These are phyloP conservation scores for Gorsachius magnificus DNA, from an alignment of 2,797 vertebrate genomes.

Conservation along the genomic window DNA sequence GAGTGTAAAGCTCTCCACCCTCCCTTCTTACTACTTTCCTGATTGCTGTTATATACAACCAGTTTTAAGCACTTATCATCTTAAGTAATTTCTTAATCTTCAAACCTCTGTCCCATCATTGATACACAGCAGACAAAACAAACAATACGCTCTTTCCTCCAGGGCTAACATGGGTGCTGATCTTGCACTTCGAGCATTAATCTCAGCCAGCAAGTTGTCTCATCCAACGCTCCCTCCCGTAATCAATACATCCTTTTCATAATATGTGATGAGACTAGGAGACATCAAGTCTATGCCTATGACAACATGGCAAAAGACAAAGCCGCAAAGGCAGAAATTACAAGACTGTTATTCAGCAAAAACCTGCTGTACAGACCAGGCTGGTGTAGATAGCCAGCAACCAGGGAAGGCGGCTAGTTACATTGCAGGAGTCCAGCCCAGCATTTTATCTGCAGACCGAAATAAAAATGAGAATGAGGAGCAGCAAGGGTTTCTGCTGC, in stretches of 20 bases:
- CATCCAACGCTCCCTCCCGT: neutral
- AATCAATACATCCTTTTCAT: neutral
- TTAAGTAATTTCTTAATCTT: neutral
- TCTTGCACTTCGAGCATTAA: neutral
- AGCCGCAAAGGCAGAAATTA: neutral
- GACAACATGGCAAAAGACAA: neutral
- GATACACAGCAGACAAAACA: neutral
- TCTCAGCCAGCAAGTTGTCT: neutral
- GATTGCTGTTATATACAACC: neutral
- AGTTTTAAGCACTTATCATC: neutral
- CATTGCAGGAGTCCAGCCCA: neutral
- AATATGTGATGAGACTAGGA: neutral
- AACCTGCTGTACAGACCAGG: neutral
- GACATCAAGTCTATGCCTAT: neutral
- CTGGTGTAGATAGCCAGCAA: neutral
- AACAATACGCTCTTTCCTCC: neutral
- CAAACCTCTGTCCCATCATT: neutral
- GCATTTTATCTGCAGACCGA: neutral
- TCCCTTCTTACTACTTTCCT: neutral
- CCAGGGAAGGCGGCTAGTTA: neutral
- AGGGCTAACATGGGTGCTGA: neutral
- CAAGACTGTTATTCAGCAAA: neutral
- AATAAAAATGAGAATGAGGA: neutral
- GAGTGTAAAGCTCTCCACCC: neutral
- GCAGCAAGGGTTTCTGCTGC: neutral